phyloP scores from a whole-genome alignment of 2,797 vertebrate genomes.

The Clarias platycephalus region DNA sequence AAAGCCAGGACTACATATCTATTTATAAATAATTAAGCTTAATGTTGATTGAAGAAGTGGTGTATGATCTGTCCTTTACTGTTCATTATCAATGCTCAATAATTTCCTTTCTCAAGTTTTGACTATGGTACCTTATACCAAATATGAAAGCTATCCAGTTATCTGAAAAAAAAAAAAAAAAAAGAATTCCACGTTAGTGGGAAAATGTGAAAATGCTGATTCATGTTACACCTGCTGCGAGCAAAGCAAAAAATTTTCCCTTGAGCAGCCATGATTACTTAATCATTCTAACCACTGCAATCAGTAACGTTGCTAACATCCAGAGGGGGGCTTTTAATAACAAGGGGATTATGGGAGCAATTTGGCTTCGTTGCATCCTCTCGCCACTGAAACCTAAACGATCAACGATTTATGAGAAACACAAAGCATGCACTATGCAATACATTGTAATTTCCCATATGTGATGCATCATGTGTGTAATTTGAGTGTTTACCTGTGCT shows the following conservation, averaged over 20 bases:
- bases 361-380: not conserved
- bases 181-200: not conserved
- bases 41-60: not conserved
- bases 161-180: not conserved
- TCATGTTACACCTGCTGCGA: not conserved
- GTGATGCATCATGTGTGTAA: not conserved
- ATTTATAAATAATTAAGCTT: not conserved
- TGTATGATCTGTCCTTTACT: not conserved
- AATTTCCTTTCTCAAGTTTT: not conserved
- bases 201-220: not conserved
- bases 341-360: not conserved
- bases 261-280: not conserved
- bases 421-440: not conserved
- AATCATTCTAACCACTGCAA: not conserved
- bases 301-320: not conserved
- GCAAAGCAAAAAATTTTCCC: too few species aligned
- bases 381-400: not conserved
- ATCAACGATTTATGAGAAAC: not conserved
- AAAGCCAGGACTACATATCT: not conserved
- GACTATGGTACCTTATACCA: not conserved
- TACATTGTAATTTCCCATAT: not conserved
- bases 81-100: not conserved
- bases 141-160: not conserved
- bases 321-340: not conserved
- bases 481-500: constrained; percentile 79